These are phyloP conservation scores for Hypomesus transpacificus DNA, from an alignment of 2,113 vertebrate species.

Conservation along the genomic window DNA sequence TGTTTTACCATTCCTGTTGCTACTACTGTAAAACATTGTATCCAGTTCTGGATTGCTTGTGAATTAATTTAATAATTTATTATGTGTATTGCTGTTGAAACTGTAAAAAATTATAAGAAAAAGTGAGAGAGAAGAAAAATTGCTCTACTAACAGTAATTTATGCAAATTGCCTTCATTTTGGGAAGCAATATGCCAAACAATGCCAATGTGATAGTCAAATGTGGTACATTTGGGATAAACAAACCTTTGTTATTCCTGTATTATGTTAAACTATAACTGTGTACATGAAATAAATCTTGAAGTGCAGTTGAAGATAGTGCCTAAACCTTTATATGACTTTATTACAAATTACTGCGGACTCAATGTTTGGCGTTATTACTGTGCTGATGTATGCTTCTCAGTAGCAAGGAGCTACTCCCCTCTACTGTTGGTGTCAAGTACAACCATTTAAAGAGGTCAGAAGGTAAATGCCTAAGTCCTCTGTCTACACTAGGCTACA, in stretches of 20 bases:
- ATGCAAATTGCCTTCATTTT: constrained; percentile 70
- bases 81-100: constrained; percentile 71
- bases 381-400: too few species aligned
- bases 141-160: constrained; percentile 73
- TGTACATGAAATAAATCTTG: constrained; percentile 71
- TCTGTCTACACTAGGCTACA: neutral
- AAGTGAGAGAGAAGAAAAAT: constrained; percentile 30
- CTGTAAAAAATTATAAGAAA: constrained; percentile 55
- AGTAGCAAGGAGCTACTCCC: neutral
- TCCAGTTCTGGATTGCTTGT: constrained; percentile 84
- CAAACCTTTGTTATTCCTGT: constrained; percentile 64
- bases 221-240: constrained; percentile 72
- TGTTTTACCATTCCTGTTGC: constrained; percentile 66
- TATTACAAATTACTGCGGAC: too few species aligned
- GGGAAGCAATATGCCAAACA: constrained; percentile 72
- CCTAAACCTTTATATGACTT: too few species aligned
- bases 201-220: constrained; percentile 62
- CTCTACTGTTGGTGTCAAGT: neutral
- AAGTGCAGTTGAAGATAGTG: constrained; percentile 38
- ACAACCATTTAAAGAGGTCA: too few species aligned
- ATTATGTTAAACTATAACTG: constrained; percentile 65
- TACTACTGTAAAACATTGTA: constrained; percentile 80
- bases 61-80: constrained; percentile 99
- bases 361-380: too few species aligned
- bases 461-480: neutral